A percentile compares a stretch with the other conserved stretches of the same genome.
These are phyloP conservation scores for Agonum fuliginosum DNA, from an alignment of 2,888 invertebrate species.

Conservation along the genomic window DNA sequence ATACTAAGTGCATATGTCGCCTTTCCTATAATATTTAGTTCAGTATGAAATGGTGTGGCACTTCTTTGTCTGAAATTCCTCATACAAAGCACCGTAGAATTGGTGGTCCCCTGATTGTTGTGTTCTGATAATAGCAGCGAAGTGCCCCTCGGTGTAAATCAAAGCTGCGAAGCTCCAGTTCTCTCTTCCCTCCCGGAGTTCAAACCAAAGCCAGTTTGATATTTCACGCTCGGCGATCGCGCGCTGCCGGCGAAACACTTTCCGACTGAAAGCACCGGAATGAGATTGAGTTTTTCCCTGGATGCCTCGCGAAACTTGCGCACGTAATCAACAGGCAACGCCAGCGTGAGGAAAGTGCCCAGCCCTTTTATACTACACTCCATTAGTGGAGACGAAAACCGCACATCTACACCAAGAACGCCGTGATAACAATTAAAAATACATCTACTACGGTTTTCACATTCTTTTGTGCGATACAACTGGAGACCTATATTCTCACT, in stretches of 20 bases:
- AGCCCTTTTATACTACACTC: neutral
- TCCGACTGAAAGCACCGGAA: slow-evolving; percentile 50
- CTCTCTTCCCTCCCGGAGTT: slow-evolving; percentile 19
- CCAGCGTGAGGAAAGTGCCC: slow-evolving; percentile 24
- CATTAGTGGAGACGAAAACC: neutral
- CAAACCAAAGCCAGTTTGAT: slow-evolving; percentile 56
- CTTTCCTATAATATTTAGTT: too few species aligned
- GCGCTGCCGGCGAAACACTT: slow-evolving; percentile 50
- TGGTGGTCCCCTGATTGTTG: slow-evolving; percentile 17
- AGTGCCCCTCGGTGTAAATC: slow-evolving; percentile 53
- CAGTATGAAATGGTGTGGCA: too few species aligned
- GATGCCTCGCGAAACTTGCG: slow-evolving; percentile 48
- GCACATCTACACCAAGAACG: neutral
- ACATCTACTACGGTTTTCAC: too few species aligned
- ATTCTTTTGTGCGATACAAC: too few species aligned
- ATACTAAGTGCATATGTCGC: too few species aligned
- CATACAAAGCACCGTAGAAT: too few species aligned
- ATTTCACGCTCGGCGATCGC: slow-evolving; percentile 53
- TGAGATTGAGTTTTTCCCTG: slow-evolving; percentile 56
- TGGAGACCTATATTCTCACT: too few species aligned
- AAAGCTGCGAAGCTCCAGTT: slow-evolving; percentile 16
- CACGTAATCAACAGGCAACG: slow-evolving; percentile 51
- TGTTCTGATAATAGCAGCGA: slow-evolving; percentile 46
- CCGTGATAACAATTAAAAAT: slow-evolving; percentile 1
- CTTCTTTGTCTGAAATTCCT: too few species aligned